These are phyloP conservation scores for Cosmia trapezina DNA, from an alignment of 2,888 invertebrate genomes.

Conservation along the genomic window DNA sequence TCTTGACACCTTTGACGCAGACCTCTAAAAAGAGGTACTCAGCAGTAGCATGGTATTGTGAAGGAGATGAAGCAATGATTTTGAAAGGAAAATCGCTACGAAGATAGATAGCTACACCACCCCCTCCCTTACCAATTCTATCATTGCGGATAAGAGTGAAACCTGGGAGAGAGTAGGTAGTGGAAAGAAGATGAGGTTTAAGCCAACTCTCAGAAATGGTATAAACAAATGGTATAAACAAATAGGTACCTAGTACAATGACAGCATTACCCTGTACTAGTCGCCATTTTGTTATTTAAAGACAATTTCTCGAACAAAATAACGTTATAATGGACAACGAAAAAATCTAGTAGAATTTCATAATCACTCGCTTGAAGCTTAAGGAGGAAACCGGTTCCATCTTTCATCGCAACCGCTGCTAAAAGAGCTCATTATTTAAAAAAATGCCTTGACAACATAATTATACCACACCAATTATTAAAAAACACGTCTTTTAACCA, in stretches of 20 bases:
- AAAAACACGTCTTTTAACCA: conserved; percentile 25
- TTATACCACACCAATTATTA: conserved; percentile 47
- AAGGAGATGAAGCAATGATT: too few species aligned
- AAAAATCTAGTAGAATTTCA: conserved; percentile 55
- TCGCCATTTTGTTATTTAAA: conserved; percentile 37
- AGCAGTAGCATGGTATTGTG: too few species aligned
- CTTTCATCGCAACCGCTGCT: conserved; percentile 51
- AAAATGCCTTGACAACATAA: conserved; percentile 64
- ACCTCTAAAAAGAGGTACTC: too few species aligned
- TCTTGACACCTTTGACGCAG: too few species aligned
- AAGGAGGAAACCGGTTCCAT: conserved; percentile 41
- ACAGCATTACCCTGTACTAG: conserved; percentile 16
- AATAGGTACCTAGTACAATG: neutral
- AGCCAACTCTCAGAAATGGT: too few species aligned
- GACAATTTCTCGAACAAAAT: conserved; percentile 33
- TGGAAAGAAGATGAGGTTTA: too few species aligned
- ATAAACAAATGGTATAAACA: too few species aligned
- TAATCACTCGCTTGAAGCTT: conserved; percentile 38
- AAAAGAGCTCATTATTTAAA: conserved; percentile 51
- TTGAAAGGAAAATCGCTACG: too few species aligned
- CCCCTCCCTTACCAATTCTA: too few species aligned
- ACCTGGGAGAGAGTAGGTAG: too few species aligned
- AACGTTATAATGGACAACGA: conserved; percentile 22
- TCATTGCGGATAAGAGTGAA: too few species aligned
- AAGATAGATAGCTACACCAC: too few species aligned